Conservation (phyloP, 2,888 invertebrate genomes). For the Acrocyrtus sp. region DNA sequence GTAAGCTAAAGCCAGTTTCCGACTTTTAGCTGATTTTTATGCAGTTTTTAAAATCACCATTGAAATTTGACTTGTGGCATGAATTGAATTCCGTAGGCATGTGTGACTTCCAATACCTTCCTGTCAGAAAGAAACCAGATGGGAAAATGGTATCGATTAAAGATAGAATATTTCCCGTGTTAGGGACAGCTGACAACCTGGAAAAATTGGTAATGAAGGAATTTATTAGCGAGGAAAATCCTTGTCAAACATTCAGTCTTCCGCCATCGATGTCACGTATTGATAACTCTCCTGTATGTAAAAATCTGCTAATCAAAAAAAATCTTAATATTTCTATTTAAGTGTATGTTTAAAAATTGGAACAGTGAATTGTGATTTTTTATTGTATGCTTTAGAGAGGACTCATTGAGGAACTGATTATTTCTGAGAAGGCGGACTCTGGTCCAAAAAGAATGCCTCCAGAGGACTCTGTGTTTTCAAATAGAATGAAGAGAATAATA, state of each 20-base stretch:
- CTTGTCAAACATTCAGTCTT: slow-evolving; percentile 45
- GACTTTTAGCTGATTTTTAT: not conserved
- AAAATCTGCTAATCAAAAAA: too few relatives aligned
- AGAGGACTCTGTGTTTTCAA: slow-evolving; percentile 56
- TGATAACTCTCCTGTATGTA: slow-evolving; percentile 56
- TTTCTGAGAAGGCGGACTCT: slow-evolving; percentile 27
- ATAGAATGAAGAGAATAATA: slow-evolving; percentile 55
- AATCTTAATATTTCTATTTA: too few relatives aligned
- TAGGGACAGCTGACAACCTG: slow-evolving; percentile 42
- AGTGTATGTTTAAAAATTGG: too few relatives aligned
- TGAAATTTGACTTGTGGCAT: not conserved
- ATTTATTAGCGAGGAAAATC: slow-evolving; percentile 11
- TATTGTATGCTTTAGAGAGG: slow-evolving; percentile 32
- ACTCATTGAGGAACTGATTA: slow-evolving; percentile 29
- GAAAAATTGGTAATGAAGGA: slow-evolving; percentile 36
- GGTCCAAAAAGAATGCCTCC: slow-evolving; percentile 20
- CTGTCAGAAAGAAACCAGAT: slow-evolving; percentile 66
- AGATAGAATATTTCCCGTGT: slow-evolving; percentile 69
- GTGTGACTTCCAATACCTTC: slow-evolving; percentile 93
- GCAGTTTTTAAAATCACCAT: not conserved
- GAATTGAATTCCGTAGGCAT: slow-evolving; percentile 72
- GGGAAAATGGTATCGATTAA: slow-evolving; percentile 72
- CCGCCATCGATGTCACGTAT: slow-evolving; percentile 57
- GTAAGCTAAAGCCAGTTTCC: slow-evolving; percentile 60
- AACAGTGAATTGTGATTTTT: too few relatives aligned